These are phyloP conservation scores for Distichodus sexfasciatus DNA, from an alignment of 2,797 vertebrate genomes.

Conservation along the genomic window DNA sequence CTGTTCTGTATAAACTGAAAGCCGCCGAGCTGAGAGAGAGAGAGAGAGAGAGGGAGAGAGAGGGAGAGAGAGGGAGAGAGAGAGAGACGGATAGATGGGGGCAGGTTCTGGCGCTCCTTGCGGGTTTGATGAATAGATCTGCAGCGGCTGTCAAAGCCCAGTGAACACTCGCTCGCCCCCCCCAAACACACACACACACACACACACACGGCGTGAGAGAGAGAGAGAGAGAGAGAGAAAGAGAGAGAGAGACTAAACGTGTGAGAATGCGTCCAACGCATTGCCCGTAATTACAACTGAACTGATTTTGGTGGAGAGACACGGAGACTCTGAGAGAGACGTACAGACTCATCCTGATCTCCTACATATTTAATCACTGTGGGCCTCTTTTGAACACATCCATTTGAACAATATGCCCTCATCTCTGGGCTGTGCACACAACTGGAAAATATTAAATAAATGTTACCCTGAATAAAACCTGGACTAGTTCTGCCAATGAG, in stretches of 20 bases:
- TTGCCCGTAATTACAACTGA: too few relatives aligned
- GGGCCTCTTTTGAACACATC: constrained; percentile 61
- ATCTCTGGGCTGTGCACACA: constrained; percentile 45
- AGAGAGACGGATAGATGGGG: constrained; percentile 54
- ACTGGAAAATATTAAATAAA: constrained; percentile 9
- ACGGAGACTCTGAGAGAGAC: constrained; percentile 47
- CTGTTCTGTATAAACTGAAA: constrained; percentile 97
- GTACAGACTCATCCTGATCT: constrained; percentile 47
- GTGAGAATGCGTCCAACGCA: background rate
- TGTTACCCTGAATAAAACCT: background rate
- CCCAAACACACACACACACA: constrained; percentile 50
- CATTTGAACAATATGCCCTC: constrained; percentile 60
- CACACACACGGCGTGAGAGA: constrained; percentile 62
- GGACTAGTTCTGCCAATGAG: background rate
- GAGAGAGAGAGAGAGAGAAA: constrained; percentile 20
- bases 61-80: constrained; percentile 52
- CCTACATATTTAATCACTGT: constrained; percentile 69
- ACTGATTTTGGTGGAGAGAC: constrained; percentile 9
- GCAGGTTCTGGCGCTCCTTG: constrained; percentile 78
- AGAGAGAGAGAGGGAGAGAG: constrained; percentile 52
- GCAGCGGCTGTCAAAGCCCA: constrained; percentile 83
- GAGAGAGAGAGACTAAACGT: constrained; percentile 22
- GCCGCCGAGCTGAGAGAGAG: constrained; percentile 62
- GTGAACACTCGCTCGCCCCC: too few relatives aligned
- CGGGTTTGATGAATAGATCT: constrained; percentile 87